Base-by-base conservation (phyloP, 2,113 vertebrate genomes). In the Noturus placidus region DNA sequence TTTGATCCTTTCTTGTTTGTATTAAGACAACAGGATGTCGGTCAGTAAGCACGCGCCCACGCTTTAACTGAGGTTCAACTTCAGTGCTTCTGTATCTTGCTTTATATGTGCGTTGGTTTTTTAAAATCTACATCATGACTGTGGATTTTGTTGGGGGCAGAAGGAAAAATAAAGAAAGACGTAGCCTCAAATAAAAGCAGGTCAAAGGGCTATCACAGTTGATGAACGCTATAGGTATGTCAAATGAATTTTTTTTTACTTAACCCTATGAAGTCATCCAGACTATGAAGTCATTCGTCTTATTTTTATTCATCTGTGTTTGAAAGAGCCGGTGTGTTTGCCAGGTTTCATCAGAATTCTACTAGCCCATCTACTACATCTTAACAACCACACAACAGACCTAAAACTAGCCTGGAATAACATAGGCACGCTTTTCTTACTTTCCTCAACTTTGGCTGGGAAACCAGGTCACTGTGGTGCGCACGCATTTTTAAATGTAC, bases 1-100 rank as follows among this genome's bases (percentile, higher is more conserved):
- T 91, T 86, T 72, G 82, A 63, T 81, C 67, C 70, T 30, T 87
- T 61, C 54, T 87, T 87, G 63, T 87, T 92, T 74, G 88, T 88
- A 87, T 90, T 89, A 78, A 79, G 82, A 79, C 33, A 25, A 30
- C 35, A 25, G 46, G 61, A 30, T 17, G 50, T 52, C 38, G 25
- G 86, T 38, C 61, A 70, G 30, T 72, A 74, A 86, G 61, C 33
- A 5, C 67, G 42, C 52, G 1, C 57, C 38, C 22, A 65, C 19
- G 46, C 85, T 81, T 69, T 20, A 54, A 70, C 22, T n/a, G n/a
- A 56, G 46, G 20, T 46, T 65, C 46, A 2, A 27, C 59, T 35
- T 74, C 59, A 85, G 19, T 27, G 33, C 83, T 69, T 52, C 27
- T 52, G 15, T 19, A n/a, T 42, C 70, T 42, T 46, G 19, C 70